Evolutionary conservation across 2,113 vertebrate species (phyloP).

Genomic region (Microtus oregoni): DNA sequence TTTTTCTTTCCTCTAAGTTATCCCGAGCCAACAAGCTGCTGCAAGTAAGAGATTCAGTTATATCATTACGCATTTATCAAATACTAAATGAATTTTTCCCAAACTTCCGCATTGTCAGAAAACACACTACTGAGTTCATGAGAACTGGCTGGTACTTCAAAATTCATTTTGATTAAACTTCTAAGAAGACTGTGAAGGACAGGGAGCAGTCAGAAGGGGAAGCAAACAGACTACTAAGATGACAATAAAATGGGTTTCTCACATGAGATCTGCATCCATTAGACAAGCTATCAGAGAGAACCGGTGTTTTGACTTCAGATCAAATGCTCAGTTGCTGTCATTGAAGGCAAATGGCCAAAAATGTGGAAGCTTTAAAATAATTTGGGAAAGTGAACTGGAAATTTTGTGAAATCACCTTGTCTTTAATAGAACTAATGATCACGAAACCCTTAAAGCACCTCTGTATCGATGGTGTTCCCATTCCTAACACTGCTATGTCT

Average conservation of each 20-base stretch:
- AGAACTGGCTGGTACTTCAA: slow-evolving; percentile 77
- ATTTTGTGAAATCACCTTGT: slow-evolving; percentile 33
- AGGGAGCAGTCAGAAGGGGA: not conserved
- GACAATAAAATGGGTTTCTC: slow-evolving; percentile 34
- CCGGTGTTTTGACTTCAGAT: slow-evolving; percentile 29
- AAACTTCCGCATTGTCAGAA: slow-evolving; percentile 27
- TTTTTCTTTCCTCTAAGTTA: not conserved
- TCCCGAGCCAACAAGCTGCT: slow-evolving; percentile 3
- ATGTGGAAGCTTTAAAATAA: slow-evolving; percentile 40
- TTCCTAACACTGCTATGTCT: slow-evolving; percentile 48
- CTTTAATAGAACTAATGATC: slow-evolving; percentile 43
- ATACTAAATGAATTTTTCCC: not conserved
- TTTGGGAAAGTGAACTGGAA: slow-evolving; percentile 41
- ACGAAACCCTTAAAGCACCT: slow-evolving; percentile 12
- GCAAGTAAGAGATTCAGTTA: not conserved
- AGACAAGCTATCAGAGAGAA: slow-evolving; percentile 17
- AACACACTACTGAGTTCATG: slow-evolving; percentile 40
- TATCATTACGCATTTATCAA: slow-evolving; percentile 13
- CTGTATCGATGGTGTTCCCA: slow-evolving; percentile 50
- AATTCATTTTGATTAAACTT: slow-evolving; percentile 47
- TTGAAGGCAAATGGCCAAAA: slow-evolving; percentile 39
- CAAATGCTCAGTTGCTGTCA: slow-evolving; percentile 57
- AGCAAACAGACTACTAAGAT: not conserved
- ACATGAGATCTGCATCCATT: slow-evolving; percentile 45
- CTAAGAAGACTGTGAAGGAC: slow-evolving; percentile 25